Evolutionary conservation across 2,888 invertebrate species (phyloP).

Genomic region (Hanleya hanleyi): DNA sequence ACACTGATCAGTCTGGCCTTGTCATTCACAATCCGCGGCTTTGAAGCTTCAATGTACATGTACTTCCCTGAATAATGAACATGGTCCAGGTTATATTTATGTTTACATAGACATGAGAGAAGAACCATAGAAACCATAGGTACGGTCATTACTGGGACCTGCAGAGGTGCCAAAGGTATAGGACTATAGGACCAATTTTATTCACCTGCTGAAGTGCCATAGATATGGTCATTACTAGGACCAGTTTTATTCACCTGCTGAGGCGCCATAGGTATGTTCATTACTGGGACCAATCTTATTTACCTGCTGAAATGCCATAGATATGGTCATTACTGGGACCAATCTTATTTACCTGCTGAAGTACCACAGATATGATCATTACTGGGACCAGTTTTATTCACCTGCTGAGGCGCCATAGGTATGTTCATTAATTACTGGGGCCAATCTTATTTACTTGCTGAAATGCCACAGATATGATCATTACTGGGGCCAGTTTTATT

Average conservation of each 20-base stretch:
- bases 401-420: too few species aligned
- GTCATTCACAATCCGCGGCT: constrained; percentile 44
- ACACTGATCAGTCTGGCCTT: constrained; percentile 47
- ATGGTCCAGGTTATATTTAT: neutral
- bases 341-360: neutral
- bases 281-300: too few species aligned
- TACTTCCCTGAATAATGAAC: constrained; percentile 45
- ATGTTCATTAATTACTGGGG: too few species aligned
- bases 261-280: too few species aligned
- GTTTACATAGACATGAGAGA: neutral
- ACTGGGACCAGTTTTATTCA: too few species aligned
- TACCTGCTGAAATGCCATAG: too few species aligned
- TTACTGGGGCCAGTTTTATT: constrained; percentile 55
- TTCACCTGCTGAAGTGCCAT: too few species aligned
- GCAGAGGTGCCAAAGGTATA: neutral
- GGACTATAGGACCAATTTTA: neutral
- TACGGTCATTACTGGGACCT: constrained; percentile 61
- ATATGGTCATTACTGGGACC: neutral
- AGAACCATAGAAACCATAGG: constrained; percentile 47
- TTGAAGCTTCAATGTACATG: constrained; percentile 58
- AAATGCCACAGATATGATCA: constrained; percentile 63
- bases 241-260: too few species aligned
- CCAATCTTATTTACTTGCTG: too few species aligned
- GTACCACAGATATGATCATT: too few species aligned
- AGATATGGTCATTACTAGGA: too few species aligned